Evolutionary conservation across 2,888 invertebrate species (phyloP).

Genomic region (Dermolepida albohirtum): DNA sequence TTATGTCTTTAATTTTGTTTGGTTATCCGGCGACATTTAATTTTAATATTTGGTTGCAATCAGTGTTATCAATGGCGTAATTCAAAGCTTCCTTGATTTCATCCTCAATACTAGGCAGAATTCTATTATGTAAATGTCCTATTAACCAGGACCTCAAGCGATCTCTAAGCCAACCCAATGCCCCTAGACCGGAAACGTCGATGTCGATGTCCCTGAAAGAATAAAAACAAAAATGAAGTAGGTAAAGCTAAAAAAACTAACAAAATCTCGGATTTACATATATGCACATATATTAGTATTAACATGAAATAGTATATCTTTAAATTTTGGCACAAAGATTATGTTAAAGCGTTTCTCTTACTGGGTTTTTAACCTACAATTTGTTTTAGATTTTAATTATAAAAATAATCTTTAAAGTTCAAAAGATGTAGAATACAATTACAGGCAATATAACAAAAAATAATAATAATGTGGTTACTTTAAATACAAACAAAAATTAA

Average conservation of each 20-base stretch:
- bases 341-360: too few relatives aligned
- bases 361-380: too few relatives aligned
- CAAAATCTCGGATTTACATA: too few relatives aligned
- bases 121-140: conserved; percentile 57
- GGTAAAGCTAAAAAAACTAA: conserved; percentile 3
- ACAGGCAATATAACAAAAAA: too few relatives aligned
- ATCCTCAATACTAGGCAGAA: conserved; percentile 54
- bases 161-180: conserved; percentile 58
- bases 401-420: too few relatives aligned
- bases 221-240: conserved; percentile 11
- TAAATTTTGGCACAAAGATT: too few relatives aligned
- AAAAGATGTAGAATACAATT: too few relatives aligned
- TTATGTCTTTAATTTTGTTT: neutral
- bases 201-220: conserved; percentile 60
- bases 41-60: conserved; percentile 22
- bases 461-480: too few relatives aligned
- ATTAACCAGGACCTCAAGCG: conserved; percentile 57
- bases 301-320: too few relatives aligned
- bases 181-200: conserved; percentile 59
- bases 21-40: neutral
- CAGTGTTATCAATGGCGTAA: conserved; percentile 54
- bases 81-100: conserved; percentile 55
- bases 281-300: too few relatives aligned
- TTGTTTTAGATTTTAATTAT: too few relatives aligned
- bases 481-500: too few relatives aligned